Percentiles rank a stretch among this genome's conserved stretches.
Conservation (phyloP, 2,797 vertebrate genomes). For the Sebastolobus altivelis region DNA sequence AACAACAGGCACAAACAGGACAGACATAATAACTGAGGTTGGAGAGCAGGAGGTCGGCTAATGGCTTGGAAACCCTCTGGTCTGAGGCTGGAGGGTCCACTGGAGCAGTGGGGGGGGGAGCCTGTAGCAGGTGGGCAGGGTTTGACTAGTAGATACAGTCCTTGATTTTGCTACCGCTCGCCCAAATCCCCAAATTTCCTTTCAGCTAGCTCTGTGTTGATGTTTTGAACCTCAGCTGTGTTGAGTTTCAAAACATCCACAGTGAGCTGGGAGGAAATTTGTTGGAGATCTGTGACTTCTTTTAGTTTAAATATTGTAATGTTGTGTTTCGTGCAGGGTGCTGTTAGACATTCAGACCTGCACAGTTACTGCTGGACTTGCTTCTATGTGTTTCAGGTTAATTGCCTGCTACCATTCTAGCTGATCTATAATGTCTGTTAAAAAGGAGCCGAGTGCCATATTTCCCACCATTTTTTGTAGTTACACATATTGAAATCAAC, state of each 20-base stretch:
- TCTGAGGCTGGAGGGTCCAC: neutral
- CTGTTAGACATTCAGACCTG: neutral
- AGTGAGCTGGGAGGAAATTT: neutral
- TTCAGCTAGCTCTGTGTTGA: conserved; percentile 10
- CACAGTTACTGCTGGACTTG: neutral
- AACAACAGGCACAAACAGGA: conserved; percentile 6
- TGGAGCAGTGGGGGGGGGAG: neutral
- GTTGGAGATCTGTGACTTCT: neutral
- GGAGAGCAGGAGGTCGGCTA: neutral
- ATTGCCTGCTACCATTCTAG: neutral
- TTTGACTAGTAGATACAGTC: neutral
- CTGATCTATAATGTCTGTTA: neutral
- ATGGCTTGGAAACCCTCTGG: neutral
- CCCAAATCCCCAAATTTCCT: conserved; percentile 21
- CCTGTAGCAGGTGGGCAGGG: neutral
- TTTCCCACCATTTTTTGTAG: conserved; percentile 15
- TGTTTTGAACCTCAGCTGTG: conserved; percentile 20
- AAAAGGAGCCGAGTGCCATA: neutral
- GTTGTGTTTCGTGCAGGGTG: neutral
- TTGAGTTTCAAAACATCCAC: conserved; percentile 23
- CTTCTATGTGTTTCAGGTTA: neutral
- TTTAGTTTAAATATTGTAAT: neutral
- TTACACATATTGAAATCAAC: conserved; percentile 21
- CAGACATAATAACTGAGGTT: neutral
- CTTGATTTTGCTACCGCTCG: neutral